These are phyloP conservation scores for Thymelicus sylvestris DNA, from an alignment of 2,888 invertebrate genomes.

Conservation along the genomic window DNA sequence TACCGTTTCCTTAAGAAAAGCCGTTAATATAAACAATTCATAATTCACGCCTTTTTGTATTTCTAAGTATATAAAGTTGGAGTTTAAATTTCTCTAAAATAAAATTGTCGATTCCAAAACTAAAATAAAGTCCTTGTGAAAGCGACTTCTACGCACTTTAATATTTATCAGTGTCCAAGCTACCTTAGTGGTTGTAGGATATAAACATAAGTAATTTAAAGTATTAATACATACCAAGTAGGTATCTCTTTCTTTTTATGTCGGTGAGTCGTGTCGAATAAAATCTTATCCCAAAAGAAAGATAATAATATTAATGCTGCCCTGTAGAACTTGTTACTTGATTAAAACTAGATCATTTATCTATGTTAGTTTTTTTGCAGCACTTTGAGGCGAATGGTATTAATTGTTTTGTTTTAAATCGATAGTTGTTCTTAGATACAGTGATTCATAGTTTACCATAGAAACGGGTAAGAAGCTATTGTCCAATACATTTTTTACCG, in stretches of 20 bases:
- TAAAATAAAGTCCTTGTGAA: neutral
- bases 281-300: neutral
- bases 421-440: neutral
- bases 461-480: no score
- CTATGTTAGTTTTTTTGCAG: neutral
- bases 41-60: no score
- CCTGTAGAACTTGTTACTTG: neutral
- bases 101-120: no score
- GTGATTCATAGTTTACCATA: neutral
- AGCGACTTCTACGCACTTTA: neutral
- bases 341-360: slow-evolving; percentile 5
- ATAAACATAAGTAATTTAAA: no score
- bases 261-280: neutral
- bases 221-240: no score
- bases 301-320: neutral
- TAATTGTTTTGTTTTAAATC: neutral
- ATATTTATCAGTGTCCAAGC: slow-evolving; percentile 4
- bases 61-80: no score
- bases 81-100: no score
- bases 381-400: neutral
- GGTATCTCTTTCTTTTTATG: no score
- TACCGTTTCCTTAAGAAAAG: no score
- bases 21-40: no score
- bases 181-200: slow-evolving; percentile 20
- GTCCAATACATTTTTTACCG: no score